Base-by-base conservation (phyloP, 2,113 vertebrate genomes). In the Hylia prasina region DNA sequence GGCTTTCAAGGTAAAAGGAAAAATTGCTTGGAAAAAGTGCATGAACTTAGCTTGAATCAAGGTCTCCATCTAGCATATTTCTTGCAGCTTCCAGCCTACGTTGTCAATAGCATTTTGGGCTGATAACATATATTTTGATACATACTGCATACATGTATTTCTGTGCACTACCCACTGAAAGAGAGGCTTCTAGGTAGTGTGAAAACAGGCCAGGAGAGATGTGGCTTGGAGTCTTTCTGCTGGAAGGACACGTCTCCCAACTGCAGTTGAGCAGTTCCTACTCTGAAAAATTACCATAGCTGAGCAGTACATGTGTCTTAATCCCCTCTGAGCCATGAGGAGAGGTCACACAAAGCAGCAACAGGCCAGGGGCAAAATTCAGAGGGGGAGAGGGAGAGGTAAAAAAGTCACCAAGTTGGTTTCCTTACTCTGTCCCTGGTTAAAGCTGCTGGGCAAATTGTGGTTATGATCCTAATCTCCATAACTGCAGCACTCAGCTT, bases 1-100 rank as follows among this genome's bases (percentile, higher is more conserved):
- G 97, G 99, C 99, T 88, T 98, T 99, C 75, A 98, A 99, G 99
- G 99, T 99, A 96, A 95, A 95, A 78, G 45, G 8, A 69, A 66
- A 90, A 73, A 45, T 1, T 65, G 23, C 23, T 39, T 8, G 17
- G 39, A 47, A 76, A 63, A 81, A 37, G 39, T 23, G 8, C 18
- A 31, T 11, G 12, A 20, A 48, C 31, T 8, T 60, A 40, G 13
- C 39, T 71, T 30, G 15, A 93, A 40, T 11, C 2, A 40, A 76
- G 18, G 15, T 82, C 42, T 82, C 33, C 25, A 68, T 51, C 25
- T 35, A 42, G 15, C 15, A 25, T 53, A 37, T 24, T 47, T 15
- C 50, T 68, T 89, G 23, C 70, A 84, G n/a, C 33, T 84, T 85
- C 39, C 60, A 88, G 20, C 16, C 27, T 19, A 9, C 4, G 11